Evolutionary conservation across 2,797 vertebrate species (phyloP).

Genomic region (Sternotherus odoratus): DNA sequence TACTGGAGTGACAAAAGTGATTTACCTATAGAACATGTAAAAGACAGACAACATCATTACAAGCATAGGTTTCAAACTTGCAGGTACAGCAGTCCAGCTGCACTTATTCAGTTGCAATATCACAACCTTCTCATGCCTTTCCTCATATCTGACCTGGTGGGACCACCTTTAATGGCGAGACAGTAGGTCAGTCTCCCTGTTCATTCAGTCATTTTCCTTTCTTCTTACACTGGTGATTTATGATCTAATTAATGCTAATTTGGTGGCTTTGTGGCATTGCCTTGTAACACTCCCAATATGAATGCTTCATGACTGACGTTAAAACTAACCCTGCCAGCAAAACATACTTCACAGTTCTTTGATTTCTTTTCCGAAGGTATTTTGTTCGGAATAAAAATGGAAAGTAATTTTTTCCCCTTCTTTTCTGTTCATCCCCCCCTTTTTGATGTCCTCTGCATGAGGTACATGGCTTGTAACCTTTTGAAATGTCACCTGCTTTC

Average conservation of each 20-base stretch:
- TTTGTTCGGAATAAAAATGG: not conserved
- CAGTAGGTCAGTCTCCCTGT: not conserved
- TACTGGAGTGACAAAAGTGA: not conserved
- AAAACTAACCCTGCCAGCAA: fast-evolving
- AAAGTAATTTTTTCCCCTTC: not conserved
- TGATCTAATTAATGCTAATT: not conserved
- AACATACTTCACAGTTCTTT: not conserved
- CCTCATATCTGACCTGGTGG: not conserved
- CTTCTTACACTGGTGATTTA: fast-evolving
- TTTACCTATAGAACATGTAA: not conserved
- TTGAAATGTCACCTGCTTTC: not conserved
- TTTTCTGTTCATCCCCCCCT: fast-evolving
- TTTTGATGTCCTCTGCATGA: not conserved
- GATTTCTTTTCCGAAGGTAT: not conserved
- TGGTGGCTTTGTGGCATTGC: fast-evolving
- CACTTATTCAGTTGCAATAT: not conserved
- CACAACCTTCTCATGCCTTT: not conserved
- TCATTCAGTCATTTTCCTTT: not conserved
- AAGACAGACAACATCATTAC: not conserved
- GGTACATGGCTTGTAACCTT: fast-evolving
- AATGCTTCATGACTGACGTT: fast-evolving
- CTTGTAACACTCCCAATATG: not conserved
- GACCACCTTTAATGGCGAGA: not conserved
- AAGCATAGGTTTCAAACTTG: not conserved
- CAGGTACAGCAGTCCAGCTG: not conserved